Evolutionary conservation across 2,888 invertebrate species (phyloP), one percentile per base, ranked within the genome.

Genomic region (Lasioglossum calceatum): DNA sequence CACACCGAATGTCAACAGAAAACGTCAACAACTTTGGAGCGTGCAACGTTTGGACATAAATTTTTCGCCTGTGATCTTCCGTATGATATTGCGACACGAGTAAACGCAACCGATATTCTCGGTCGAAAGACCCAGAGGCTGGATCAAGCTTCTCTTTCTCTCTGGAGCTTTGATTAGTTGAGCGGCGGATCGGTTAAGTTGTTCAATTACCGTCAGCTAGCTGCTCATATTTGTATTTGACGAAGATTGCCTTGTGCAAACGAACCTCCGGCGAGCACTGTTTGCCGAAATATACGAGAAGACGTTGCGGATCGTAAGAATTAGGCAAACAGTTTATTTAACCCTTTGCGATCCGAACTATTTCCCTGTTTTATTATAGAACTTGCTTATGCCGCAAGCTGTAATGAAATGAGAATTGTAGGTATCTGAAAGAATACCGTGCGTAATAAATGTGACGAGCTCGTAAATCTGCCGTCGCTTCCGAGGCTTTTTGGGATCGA

Each of bases 141-240:
- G 77, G 81, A 70, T 54, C 75, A 67, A 58, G 61, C 23, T 61
- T 50, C 39, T 36, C 27, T 27, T 0, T 27, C 27, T 27, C 23
- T 44, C 14, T 14, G 44, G 14, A 5, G 61, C 86, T 86, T 84
- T 86, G 80, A 86, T 86, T 84, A 86, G 70, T n/a, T 78, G 47
- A 78, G 70, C 70, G 84, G 36, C n/a, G 76, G 44, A 72, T 73
- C 72, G 61, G 67, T 42, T 64, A 76, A 73, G 64, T 79, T 76
- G 78, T 85, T 74, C 54, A 77, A 77, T 86, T 74, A 83, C 50
- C 70, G 58, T 54, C 61, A 39, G 58, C 50, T 23, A 36, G 27
- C 14, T 7, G 27, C 54, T 58, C 50, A 39, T 77, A 61, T 72
- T 72, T 72, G 77, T 36, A 47, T 72, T 61, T 74, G 27, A 32